These are phyloP conservation scores for Arctocebus calabarensis DNA, from an alignment of 2,797 vertebrate genomes.

Conservation along the genomic window DNA sequence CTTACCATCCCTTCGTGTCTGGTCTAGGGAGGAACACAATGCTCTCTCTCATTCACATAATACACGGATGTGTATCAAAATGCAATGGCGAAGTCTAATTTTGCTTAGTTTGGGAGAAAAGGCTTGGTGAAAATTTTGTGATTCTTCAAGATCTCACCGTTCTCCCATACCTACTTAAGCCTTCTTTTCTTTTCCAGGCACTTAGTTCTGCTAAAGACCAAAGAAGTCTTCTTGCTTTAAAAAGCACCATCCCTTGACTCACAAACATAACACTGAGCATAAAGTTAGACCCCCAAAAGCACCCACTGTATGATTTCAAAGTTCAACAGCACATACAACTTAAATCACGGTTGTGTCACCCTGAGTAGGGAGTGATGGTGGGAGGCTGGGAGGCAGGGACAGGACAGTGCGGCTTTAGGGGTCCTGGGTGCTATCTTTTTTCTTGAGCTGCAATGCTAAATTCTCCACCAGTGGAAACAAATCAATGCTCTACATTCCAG, in stretches of 20 bases:
- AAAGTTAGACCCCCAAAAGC: background rate
- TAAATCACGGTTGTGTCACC: background rate
- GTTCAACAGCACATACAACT: background rate
- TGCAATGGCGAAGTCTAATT: conserved; percentile 14
- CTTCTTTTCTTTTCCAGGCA: conserved; percentile 10
- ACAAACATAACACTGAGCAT: background rate
- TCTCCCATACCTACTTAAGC: background rate
- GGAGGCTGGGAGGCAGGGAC: background rate
- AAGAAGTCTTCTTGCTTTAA: conserved; percentile 40
- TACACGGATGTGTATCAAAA: background rate
- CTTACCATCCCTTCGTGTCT: conserved; percentile 70
- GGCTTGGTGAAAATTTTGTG: conserved; percentile 11
- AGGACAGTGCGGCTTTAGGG: background rate
- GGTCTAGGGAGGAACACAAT: conserved; percentile 2
- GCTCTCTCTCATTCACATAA: background rate
- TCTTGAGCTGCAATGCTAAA: background rate
- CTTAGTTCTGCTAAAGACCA: conserved; percentile 37
- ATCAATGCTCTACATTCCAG: background rate
- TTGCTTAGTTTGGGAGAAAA: conserved; percentile 47
- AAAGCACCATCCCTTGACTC: background rate
- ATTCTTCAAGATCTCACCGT: conserved; percentile 18
- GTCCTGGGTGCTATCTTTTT: background rate
- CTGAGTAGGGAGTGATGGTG: no score
- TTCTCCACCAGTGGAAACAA: conserved; percentile 46
- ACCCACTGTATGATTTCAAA: background rate